Base-by-base conservation (phyloP, 2,888 invertebrate genomes). In the Scrobipalpa costella region DNA sequence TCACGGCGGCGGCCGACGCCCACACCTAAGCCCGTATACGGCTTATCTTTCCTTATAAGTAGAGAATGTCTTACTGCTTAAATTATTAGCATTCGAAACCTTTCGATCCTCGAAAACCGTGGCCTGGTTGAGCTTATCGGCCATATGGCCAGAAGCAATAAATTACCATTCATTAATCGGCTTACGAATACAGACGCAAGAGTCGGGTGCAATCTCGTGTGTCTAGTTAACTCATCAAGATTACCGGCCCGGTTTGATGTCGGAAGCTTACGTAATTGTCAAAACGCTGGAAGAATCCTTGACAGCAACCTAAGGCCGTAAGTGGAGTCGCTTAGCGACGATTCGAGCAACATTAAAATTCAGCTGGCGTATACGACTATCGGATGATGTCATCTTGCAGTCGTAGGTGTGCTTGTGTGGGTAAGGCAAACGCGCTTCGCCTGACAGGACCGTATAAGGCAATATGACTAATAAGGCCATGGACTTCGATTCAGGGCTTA, bases 1-100 rank as follows among this genome's bases (percentile, higher is more conserved):
- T 74, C 80, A 72, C 70, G 74, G 65, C 72, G 80, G 78, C 86
- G 79, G 83, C 73, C 78, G 73, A 81, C 89, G 84, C 90, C 88
- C 83, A 90, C 90, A 74, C 67, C 67, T 76, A 72, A 69, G 74
- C 76, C 83, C 78, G 70, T 83, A 84, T 84, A 79, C 73, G 82
- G 82, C 73, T 79, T 84, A 88, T 86, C 86, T 80, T 72, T 69
- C 88, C 88, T 71, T 88, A 85, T 88, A 88, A 78, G 87, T 70
- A 79, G 84, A 74, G 87, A 87, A 84, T 77, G 87, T 84, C 76
- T 82, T 70, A 72, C 79, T 74, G 59, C 72, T 68, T 71, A 63
- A 64, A 72, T 78, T 76, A 86, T 85, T 84, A 81, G 72, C 79
- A 83, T 84, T 82, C 79, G 76, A 80, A 75, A 69, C 66, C 79